Evolutionary conservation across 2,797 vertebrate genomes (phyloP).

Genomic region (Clarias laeviceps): DNA sequence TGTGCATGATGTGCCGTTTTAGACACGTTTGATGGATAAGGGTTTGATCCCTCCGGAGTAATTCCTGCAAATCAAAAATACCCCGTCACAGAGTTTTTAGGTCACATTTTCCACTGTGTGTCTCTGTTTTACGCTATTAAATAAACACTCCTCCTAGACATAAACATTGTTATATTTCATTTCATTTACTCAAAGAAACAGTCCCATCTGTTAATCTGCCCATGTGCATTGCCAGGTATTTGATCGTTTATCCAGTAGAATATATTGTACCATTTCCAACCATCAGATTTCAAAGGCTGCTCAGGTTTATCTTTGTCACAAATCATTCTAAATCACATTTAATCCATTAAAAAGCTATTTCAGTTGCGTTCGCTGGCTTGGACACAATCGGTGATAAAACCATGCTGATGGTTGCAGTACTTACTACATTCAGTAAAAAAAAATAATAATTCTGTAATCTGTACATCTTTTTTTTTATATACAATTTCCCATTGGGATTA

Average conservation of each 20-base stretch:
- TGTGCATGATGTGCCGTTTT: neutral
- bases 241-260: conserved; percentile 29
- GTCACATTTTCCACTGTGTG: conserved; percentile 55
- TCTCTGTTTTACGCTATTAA: conserved; percentile 43
- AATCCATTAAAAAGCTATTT: conserved; percentile 4
- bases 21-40: neutral
- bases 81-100: conserved; percentile 36
- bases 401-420: neutral
- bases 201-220: conserved; percentile 32
- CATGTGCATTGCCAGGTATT: conserved; percentile 23
- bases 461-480: too few relatives aligned
- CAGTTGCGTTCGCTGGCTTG: neutral
- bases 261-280: conserved; percentile 20
- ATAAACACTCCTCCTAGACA: conserved; percentile 49
- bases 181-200: conserved; percentile 46
- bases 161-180: conserved; percentile 51
- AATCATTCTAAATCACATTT: conserved; percentile 25
- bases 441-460: neutral
- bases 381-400: neutral
- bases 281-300: conserved; percentile 22
- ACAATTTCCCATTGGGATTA: too few relatives aligned
- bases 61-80: conserved; percentile 29
- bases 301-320: conserved; percentile 8
- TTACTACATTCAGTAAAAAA: neutral
- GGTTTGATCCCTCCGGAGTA: neutral